Percentiles rank a stretch among this genome's conserved stretches.
Conservation (phyloP, 2,797 vertebrate genomes). For the Aulostomus chinensis region DNA sequence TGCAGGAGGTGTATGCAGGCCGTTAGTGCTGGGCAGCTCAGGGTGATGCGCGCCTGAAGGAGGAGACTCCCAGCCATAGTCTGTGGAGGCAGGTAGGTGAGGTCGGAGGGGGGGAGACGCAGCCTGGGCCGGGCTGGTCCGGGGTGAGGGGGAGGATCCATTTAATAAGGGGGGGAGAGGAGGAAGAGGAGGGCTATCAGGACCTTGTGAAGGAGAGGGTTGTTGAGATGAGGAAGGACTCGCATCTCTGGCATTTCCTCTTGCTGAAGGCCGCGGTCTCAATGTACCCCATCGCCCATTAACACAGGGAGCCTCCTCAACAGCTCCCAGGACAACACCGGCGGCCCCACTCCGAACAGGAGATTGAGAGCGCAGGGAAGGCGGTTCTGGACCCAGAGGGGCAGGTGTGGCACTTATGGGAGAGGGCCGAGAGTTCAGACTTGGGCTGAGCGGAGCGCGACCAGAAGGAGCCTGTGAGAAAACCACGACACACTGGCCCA, state of each 20-base stretch:
- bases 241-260: conserved; percentile 86
- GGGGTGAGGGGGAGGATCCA: conserved; percentile 87
- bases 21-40: conserved; percentile 88
- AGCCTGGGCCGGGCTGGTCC: conserved; percentile 89
- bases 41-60: conserved; percentile 55
- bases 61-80: conserved; percentile 90
- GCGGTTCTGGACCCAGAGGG: conserved; percentile 86
- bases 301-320: conserved; percentile 93
- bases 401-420: conserved; percentile 96
- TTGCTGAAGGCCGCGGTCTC: conserved; percentile 87
- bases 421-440: conserved; percentile 95
- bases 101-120: conserved; percentile 81
- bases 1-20: conserved; percentile 87
- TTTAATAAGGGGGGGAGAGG: conserved; percentile 83
- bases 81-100: conserved; percentile 76
- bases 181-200: conserved; percentile 87
- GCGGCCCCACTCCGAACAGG: conserved; percentile 82
- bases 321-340: conserved; percentile 76
- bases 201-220: conserved; percentile 82
- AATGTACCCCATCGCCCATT: conserved; percentile 97
- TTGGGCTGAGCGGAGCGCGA: conserved; percentile 94
- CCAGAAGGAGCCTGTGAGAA: conserved; percentile 98
- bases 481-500: conserved; percentile 97
- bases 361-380: conserved; percentile 92
- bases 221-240: conserved; percentile 90